These are phyloP conservation scores for Mythimna pallens DNA, from an alignment of 2,888 invertebrate species.

Conservation along the genomic window DNA sequence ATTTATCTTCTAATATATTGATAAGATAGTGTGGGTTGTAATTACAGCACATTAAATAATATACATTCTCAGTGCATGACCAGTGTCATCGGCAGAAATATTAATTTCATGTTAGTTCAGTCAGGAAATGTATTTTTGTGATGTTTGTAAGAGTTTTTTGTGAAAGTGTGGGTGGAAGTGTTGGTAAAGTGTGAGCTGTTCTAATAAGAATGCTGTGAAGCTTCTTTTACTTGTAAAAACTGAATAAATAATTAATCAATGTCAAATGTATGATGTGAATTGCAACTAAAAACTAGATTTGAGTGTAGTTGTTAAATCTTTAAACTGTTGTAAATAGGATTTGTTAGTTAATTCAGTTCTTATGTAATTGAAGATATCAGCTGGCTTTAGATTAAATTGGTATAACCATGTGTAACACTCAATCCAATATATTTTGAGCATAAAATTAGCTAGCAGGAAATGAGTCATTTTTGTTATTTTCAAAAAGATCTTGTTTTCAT, in stretches of 20 bases:
- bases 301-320: not conserved
- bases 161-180: conserved; percentile 10
- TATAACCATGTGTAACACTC: not conserved
- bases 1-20: conserved; percentile 11
- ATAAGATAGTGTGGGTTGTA: conserved; percentile 24
- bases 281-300: not conserved
- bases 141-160: conserved; percentile 17
- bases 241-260: not conserved
- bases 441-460: not conserved
- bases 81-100: not conserved
- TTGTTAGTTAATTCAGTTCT: not conserved
- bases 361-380: not conserved
- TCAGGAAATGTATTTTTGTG: conserved; percentile 19
- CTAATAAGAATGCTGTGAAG: conserved; percentile 23
- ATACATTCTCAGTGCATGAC: not conserved
- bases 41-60: not conserved
- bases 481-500: not conserved
- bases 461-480: not conserved
- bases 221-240: conserved; percentile 6
- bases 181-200: conserved; percentile 9
- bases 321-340: not conserved
- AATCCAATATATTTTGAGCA: not conserved
- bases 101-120: not conserved
- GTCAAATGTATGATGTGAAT: conserved; percentile 16
- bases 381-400: no score